These are phyloP conservation scores for Muscicapa striata DNA, from an alignment of 2,797 vertebrate species.

Conservation along the genomic window DNA sequence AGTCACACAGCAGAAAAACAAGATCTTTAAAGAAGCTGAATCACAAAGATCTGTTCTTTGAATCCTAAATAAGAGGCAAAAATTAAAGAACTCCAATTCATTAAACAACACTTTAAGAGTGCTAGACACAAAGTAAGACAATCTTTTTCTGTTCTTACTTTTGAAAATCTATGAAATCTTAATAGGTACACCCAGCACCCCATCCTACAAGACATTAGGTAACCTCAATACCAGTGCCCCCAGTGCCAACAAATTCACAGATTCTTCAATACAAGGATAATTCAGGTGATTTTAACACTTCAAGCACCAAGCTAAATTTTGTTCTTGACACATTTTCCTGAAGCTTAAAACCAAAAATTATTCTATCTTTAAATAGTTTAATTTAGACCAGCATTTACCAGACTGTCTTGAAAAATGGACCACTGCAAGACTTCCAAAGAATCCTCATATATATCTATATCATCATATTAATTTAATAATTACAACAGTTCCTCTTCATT, in stretches of 20 bases:
- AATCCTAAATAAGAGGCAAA: neutral
- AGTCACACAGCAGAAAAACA: neutral
- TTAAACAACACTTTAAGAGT: neutral
- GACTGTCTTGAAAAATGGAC: neutral
- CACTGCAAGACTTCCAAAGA: neutral
- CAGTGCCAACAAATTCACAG: neutral
- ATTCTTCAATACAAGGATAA: neutral
- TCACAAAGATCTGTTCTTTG: neutral
- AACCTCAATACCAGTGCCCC: neutral
- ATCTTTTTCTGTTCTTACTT: neutral
- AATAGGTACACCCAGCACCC: neutral
- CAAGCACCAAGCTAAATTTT: neutral
- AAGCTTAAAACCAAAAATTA: neutral
- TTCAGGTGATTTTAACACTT: neutral
- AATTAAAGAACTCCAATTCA: neutral
- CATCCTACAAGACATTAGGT: neutral
- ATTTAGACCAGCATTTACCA: neutral
- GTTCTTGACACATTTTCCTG: neutral
- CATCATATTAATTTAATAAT: neutral
- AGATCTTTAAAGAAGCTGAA: slow-evolving; percentile 1
- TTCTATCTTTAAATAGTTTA: neutral
- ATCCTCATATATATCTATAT: neutral
- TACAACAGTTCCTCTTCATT: neutral
- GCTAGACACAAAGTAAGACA: neutral
- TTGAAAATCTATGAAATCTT: neutral